Conservation (phyloP, 2,888 invertebrate species). For the Sphaerophoria rueppellii region DNA sequence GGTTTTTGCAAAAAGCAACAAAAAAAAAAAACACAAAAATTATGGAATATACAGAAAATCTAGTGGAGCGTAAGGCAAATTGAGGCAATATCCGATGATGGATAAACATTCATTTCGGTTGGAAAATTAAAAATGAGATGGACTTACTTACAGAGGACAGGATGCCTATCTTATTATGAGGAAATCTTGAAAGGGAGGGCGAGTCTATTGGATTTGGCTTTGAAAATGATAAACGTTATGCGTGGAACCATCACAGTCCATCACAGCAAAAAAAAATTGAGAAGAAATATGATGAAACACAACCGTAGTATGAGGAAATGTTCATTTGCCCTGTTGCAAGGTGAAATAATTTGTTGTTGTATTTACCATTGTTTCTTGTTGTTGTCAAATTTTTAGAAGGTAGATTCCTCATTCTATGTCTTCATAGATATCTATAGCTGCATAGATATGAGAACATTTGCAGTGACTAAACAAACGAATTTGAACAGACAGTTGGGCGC, state of each 20-base stretch:
- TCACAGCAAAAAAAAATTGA: neutral
- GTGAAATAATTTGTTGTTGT: conserved; percentile 19
- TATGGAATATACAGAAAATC: conserved; percentile 19
- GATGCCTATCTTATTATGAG: conserved; percentile 3
- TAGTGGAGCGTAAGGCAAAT: conserved; percentile 52
- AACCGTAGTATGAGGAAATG: neutral
- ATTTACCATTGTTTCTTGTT: no score
- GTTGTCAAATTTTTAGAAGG: no score
- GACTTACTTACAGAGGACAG: conserved; percentile 41
- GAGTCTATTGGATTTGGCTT: conserved; percentile 14
- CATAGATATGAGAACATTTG: no score
- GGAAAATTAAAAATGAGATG: conserved; percentile 70
- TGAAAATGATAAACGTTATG: conserved; percentile 17
- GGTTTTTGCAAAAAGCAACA: conserved; percentile 9
- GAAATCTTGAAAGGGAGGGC: neutral
- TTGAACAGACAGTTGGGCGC: no score
- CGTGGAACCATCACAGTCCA: no score
- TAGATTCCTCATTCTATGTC: no score
- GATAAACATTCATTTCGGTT: conserved; percentile 63
- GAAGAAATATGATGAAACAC: neutral
- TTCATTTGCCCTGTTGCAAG: neutral
- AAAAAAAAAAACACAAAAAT: neutral
- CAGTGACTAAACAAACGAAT: no score
- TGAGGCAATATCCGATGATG: conserved; percentile 65
- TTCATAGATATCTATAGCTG: no score